phyloP scores from a whole-genome alignment of 2,113 vertebrate genomes.

The Mormyrus iriodes region DNA sequence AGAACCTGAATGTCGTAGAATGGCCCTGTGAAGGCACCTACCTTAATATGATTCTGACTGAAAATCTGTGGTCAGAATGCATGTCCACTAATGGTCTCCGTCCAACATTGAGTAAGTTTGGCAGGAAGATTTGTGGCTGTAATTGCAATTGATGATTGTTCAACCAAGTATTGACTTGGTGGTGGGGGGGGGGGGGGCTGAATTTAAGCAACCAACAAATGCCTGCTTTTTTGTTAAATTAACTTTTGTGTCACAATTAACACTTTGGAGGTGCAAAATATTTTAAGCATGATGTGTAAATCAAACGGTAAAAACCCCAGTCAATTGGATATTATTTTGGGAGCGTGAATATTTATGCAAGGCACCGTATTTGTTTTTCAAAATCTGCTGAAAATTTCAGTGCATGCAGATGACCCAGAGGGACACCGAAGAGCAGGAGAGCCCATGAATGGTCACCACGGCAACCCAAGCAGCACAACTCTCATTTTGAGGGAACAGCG shows the following conservation, averaged over 20 bases:
- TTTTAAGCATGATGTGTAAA: background rate
- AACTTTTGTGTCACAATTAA: background rate
- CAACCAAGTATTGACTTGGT: background rate
- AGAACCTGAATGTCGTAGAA: background rate
- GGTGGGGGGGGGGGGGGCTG: background rate
- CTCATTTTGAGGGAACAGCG: slow-evolving; percentile 81
- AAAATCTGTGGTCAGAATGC: background rate
- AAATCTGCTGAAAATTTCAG: slow-evolving; percentile 77
- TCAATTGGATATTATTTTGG: background rate
- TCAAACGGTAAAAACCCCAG: background rate
- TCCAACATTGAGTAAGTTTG: background rate
- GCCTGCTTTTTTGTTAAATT: background rate
- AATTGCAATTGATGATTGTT: background rate
- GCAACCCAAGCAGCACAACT: slow-evolving; percentile 69
- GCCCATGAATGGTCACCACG: slow-evolving; percentile 59
- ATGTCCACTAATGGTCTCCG: background rate
- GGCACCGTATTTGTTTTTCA: background rate
- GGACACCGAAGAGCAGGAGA: slow-evolving; percentile 75
- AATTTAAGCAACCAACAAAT: background rate
- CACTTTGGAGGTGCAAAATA: background rate
- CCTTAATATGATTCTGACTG: background rate
- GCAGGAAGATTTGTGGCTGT: background rate
- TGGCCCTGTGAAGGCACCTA: background rate
- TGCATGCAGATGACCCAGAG: slow-evolving; percentile 79
- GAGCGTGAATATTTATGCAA: background rate